These are phyloP conservation scores for Haliclona indistincta DNA, from an alignment of 37 sponge, comb jelly and placozoan species.

Conservation along the genomic window DNA sequence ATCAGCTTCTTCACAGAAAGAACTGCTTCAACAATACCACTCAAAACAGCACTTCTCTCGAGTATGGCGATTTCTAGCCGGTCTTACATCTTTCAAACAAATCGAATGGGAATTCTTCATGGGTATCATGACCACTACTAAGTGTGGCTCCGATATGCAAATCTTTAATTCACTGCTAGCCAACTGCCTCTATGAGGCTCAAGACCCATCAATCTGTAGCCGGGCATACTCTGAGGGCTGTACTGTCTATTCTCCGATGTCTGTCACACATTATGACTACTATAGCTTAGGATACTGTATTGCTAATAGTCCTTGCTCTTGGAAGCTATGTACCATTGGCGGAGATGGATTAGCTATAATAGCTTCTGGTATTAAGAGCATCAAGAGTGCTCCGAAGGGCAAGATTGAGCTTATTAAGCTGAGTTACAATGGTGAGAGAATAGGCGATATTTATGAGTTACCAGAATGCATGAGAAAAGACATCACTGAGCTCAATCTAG, in stretches of 20 bases:
- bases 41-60: neutral
- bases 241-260: neutral
- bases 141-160: too few relatives aligned
- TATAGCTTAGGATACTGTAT: neutral
- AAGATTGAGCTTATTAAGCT: constrained; percentile 8
- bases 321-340: constrained; percentile 15
- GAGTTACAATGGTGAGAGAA: neutral
- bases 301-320: neutral
- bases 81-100: neutral
- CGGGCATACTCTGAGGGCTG: neutral
- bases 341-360: neutral
- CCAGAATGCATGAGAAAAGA: neutral
- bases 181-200: neutral
- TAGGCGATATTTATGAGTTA: neutral
- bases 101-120: neutral
- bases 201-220: neutral
- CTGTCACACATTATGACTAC: neutral
- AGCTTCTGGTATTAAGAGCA: neutral
- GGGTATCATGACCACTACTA: neutral
- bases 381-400: neutral
- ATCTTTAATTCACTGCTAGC: neutral
- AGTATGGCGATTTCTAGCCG: constrained; percentile 12
- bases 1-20: neutral
- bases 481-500: constrained; percentile 1
- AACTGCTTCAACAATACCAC: neutral